Conservation (phyloP, 2,113 vertebrate species). For the Rhynchomys soricoides region DNA sequence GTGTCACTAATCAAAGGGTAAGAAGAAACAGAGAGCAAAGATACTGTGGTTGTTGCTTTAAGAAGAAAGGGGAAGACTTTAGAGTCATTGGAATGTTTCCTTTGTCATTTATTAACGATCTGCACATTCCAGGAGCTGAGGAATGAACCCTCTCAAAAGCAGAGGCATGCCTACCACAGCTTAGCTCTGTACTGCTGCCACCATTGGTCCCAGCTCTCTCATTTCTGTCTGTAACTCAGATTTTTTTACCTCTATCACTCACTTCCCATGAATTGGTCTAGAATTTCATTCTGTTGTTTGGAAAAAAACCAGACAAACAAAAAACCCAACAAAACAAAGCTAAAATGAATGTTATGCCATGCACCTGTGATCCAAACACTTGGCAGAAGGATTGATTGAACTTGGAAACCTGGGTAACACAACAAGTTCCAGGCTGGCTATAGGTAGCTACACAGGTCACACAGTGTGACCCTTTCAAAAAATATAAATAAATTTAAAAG, state of each 20-base stretch:
- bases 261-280: neutral
- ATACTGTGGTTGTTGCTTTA: neutral
- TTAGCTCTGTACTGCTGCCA: neutral
- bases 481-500: neutral
- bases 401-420: neutral
- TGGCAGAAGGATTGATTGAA: neutral
- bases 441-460: neutral
- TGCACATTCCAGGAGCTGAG: neutral
- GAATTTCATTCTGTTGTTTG: neutral
- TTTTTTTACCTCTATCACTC: neutral
- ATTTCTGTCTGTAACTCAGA: neutral
- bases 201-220: neutral
- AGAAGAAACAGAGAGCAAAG: neutral
- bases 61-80: neutral
- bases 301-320: neutral
- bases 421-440: neutral
- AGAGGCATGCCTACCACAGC: no score
- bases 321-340: neutral
- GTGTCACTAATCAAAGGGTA: neutral
- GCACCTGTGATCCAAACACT: neutral
- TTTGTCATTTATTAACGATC: neutral
- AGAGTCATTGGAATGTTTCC: neutral
- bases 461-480: neutral
- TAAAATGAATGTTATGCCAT: neutral
- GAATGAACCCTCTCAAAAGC: no score